A percentile compares a stretch with the other conserved stretches of the same genome.
phyloP scores from a whole-genome alignment of 2,797 vertebrate genomes.

The Xenentodon cancila region DNA sequence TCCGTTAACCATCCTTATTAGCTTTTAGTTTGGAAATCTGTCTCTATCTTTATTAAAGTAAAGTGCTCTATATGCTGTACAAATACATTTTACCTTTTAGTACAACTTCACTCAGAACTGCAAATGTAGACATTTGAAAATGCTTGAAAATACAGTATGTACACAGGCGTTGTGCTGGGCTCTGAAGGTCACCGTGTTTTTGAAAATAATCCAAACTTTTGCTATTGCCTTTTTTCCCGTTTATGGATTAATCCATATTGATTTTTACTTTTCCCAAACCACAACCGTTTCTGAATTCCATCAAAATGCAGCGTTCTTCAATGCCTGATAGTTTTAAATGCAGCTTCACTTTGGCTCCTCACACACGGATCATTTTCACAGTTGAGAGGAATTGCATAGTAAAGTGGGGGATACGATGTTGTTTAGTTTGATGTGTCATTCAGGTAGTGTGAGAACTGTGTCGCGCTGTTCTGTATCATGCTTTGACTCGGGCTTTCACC shows the following conservation, averaged over 20 bases:
- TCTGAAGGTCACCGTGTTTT: conserved; percentile 34
- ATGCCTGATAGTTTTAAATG: conserved; percentile 19
- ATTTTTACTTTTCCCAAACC: conserved; percentile 28
- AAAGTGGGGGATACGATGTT: conserved; percentile 9
- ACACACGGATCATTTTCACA: conserved; percentile 22
- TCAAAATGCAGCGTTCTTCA: conserved; percentile 11
- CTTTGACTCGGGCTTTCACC: conserved; percentile 59
- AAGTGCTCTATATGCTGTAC: conserved; percentile 7
- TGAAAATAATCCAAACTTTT: conserved; percentile 24
- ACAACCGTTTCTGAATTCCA: conserved; percentile 10
- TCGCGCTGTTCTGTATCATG: conserved; percentile 58
- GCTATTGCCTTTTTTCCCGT: conserved; percentile 17
- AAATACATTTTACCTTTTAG: conserved; percentile 14
- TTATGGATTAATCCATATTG: conserved; percentile 4
- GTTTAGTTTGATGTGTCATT: conserved; percentile 47
- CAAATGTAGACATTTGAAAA: conserved; percentile 23
- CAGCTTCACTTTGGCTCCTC: not conserved
- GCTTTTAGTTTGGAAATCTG: too few species aligned
- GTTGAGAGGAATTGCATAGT: conserved; percentile 8
- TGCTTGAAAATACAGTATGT: conserved; percentile 1
- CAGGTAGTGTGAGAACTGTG: conserved; percentile 77
- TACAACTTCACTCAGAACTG: not conserved
- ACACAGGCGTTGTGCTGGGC: not conserved
- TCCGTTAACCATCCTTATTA: too few species aligned
- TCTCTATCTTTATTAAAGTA: not conserved